phyloP scores from a whole-genome alignment of 2,888 invertebrate genomes.

The Tryphoninae sp. region DNA sequence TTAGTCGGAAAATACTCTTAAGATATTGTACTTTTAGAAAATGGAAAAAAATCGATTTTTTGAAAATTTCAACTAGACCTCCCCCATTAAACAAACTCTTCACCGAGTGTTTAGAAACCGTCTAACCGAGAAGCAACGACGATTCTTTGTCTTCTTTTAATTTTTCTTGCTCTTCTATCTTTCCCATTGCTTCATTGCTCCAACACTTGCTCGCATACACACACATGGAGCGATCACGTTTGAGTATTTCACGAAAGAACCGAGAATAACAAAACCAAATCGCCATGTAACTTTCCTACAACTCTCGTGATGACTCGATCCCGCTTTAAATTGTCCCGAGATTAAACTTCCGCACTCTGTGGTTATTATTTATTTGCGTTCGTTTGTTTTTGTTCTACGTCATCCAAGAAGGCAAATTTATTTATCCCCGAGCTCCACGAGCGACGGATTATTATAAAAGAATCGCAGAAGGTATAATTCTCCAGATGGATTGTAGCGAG shows the following conservation, averaged over 20 bases:
- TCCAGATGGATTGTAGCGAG: slow-evolving; percentile 11
- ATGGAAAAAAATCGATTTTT: too few species aligned
- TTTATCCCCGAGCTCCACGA: slow-evolving; percentile 19
- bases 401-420: slow-evolving; percentile 10
- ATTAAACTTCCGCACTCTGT: slow-evolving; percentile 34
- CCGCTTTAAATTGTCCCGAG: slow-evolving; percentile 26
- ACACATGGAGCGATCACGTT: neutral
- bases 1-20: too few species aligned
- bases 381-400: neutral
- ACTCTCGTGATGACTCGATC: slow-evolving; percentile 34
- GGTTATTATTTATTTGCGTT: neutral
- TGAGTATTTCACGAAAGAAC: slow-evolving; percentile 5
- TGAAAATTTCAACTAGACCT: too few species aligned
- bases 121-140: slow-evolving; percentile 38
- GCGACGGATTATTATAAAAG: slow-evolving; percentile 10
- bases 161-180: neutral
- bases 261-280: slow-evolving; percentile 1
- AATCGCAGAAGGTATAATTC: slow-evolving; percentile 1
- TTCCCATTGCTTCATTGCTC: neutral
- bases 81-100: slow-evolving; percentile 12
- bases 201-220: neutral
- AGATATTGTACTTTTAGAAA: too few species aligned
- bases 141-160: slow-evolving; percentile 19
- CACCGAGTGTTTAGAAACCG: slow-evolving; percentile 18
- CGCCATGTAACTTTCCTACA: neutral